Conservation (phyloP, 2,888 invertebrate genomes). For the Pterobdella sp. region DNA sequence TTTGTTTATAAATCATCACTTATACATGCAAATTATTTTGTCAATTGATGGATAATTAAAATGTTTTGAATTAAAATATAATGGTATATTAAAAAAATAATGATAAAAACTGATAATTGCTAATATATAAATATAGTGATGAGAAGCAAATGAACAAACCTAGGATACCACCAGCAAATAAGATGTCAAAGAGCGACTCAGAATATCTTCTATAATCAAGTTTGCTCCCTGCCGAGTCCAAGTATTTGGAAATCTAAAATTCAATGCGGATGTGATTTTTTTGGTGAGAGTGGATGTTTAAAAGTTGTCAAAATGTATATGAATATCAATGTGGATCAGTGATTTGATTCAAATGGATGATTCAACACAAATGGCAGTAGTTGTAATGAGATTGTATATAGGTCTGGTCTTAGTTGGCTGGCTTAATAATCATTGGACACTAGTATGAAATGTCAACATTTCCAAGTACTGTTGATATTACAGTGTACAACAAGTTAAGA, state of each 20-base stretch:
- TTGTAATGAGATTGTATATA: not conserved
- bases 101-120: not conserved
- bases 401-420: too few relatives aligned
- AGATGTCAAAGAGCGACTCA: conserved; percentile 91
- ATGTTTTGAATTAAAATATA: not conserved
- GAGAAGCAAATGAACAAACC: conserved; percentile 55
- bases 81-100: not conserved
- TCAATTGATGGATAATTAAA: too few relatives aligned
- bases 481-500: too few relatives aligned
- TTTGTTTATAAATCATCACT: too few relatives aligned
- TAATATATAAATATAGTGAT: not conserved
- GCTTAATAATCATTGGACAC: too few relatives aligned
- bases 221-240: conserved; percentile 88
- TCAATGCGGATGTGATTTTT: not conserved
- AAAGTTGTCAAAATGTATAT: not conserved
- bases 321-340: not conserved
- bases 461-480: too few relatives aligned
- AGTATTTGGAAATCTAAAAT: conserved; percentile 76
- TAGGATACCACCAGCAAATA: conserved; percentile 90
- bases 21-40: too few relatives aligned
- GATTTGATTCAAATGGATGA: not conserved
- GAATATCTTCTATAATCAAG: conserved; percentile 96
- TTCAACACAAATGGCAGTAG: not conserved
- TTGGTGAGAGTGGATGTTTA: not conserved
- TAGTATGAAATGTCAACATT: too few relatives aligned